Base-by-base conservation (phyloP, 1,140 invertebrate genomes). In the Alviniconcha marisindica region DNA sequence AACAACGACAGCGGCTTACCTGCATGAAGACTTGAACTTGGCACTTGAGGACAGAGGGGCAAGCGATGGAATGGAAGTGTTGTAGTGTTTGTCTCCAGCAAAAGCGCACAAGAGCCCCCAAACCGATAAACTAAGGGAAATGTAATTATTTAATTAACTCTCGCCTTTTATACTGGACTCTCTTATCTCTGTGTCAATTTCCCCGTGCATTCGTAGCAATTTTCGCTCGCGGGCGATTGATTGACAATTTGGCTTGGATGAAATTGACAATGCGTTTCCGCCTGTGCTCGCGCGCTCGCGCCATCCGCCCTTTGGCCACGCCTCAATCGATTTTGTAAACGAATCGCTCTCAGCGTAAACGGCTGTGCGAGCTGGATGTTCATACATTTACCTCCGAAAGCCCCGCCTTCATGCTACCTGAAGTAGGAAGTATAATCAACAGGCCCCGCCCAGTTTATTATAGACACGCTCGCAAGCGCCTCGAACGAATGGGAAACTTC, bases 131-230 rank as follows among this genome's bases (percentile, higher is more conserved):
- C 28, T 7, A 31, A 14, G 60, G 60, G 28, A 63, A 63, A 63
- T 63, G 60, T n/a, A 63, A 63, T 63, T 63, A 63, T 63, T 63
- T 63, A 10, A 63, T 63, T 63, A 63, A 63, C 60, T 31, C 60
- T 5, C 60, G 24, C 60, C 24, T 14, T 63, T 63, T 63, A 63
- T 63, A 63, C 44, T n/a, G 24, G 60, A 24, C 24, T 31, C 60
- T 14, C 60, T 24, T 31, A n/a, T 63, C 21, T 63, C 60, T 24
- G 7, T 54, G 60, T 31, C 60, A 63, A 63, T 63, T 63, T 63
- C 60, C 60, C 5, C 60, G 60, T 31, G 21, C 28, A 12, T 63
- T 63, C 10, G 5, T 24, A n/a, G 10, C 60, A 31, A 31, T 31
- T 24, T 31, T 63, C 60, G 60, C 44, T 48, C 44, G 18, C 44